Percentiles rank a stretch among this genome's conserved stretches.
These are phyloP conservation scores for Philaenus spumarius DNA, from an alignment of 1,140 invertebrate genomes.

Conservation along the genomic window DNA sequence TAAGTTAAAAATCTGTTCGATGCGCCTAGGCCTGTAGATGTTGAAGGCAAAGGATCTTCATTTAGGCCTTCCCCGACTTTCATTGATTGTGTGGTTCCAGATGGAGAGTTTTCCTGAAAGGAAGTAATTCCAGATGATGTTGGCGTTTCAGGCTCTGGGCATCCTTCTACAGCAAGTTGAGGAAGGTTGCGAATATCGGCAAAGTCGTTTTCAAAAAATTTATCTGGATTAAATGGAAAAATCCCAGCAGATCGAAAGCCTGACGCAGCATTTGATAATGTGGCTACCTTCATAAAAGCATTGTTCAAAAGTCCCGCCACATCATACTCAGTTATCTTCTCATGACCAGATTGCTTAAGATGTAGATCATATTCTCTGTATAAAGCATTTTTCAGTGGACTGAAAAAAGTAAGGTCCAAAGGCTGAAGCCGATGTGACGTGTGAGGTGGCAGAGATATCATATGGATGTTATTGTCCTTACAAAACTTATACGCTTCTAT, in stretches of 20 bases:
- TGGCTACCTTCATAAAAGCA: neutral
- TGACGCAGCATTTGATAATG: neutral
- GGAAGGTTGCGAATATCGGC: neutral
- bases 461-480: conserved; percentile 25
- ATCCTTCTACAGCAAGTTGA: too few relatives aligned
- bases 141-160: too few relatives aligned
- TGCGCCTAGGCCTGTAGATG: too few relatives aligned
- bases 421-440: conserved; percentile 38
- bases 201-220: neutral
- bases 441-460: conserved; percentile 32
- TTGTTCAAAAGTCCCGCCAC: neutral
- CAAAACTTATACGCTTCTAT: conserved; percentile 23
- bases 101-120: too few relatives aligned
- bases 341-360: neutral
- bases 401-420: conserved; percentile 35
- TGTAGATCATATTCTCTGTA: neutral
- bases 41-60: too few relatives aligned
- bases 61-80: too few relatives aligned
- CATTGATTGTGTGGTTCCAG: too few relatives aligned
- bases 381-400: conserved; percentile 30
- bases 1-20: too few relatives aligned
- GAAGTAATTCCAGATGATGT: too few relatives aligned
- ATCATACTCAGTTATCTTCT: neutral
- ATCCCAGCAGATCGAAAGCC: neutral
- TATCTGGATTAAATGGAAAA: neutral